These are phyloP conservation scores for Vicugna pacos DNA, from an alignment of 2,113 vertebrate species.

Conservation along the genomic window DNA sequence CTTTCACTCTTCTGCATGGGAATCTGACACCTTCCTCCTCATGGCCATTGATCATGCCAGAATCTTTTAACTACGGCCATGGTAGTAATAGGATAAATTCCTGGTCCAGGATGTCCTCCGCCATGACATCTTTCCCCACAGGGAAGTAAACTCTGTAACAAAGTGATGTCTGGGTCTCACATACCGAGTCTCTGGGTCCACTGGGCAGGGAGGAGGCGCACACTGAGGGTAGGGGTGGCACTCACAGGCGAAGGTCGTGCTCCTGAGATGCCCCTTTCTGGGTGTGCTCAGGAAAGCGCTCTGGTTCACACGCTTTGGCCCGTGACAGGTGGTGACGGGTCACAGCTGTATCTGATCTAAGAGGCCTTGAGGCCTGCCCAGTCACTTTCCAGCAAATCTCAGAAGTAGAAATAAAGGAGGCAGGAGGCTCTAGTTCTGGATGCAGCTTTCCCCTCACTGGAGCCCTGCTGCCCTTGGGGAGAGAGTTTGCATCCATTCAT, in stretches of 20 bases:
- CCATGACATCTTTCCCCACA: not conserved
- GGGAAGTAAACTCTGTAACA: not conserved
- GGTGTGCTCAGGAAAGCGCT: not conserved
- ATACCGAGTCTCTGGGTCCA: not conserved
- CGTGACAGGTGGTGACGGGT: rapidly evolving
- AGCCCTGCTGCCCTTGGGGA: not conserved
- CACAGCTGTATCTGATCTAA: not conserved
- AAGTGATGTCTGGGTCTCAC: not conserved
- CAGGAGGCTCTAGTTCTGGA: not conserved
- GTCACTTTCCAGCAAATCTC: not conserved
- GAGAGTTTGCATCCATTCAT: not conserved
- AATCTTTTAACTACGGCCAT: not conserved
- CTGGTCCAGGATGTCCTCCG: not conserved
- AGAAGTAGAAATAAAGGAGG: not conserved
- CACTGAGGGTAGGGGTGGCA: not conserved
- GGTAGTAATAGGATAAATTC: not conserved
- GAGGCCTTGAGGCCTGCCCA: too few species aligned
- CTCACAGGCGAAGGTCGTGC: not conserved
- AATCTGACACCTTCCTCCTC: not conserved
- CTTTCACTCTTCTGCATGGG: not conserved
- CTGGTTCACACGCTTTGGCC: not conserved
- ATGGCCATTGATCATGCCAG: not conserved
- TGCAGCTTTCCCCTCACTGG: not conserved
- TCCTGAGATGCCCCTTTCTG: not conserved
- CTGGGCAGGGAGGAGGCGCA: too few species aligned